Evolutionary conservation across 2,797 vertebrate genomes (phyloP), one percentile per base, ranked within the genome.

Genomic region (Rhinella marina): DNA sequence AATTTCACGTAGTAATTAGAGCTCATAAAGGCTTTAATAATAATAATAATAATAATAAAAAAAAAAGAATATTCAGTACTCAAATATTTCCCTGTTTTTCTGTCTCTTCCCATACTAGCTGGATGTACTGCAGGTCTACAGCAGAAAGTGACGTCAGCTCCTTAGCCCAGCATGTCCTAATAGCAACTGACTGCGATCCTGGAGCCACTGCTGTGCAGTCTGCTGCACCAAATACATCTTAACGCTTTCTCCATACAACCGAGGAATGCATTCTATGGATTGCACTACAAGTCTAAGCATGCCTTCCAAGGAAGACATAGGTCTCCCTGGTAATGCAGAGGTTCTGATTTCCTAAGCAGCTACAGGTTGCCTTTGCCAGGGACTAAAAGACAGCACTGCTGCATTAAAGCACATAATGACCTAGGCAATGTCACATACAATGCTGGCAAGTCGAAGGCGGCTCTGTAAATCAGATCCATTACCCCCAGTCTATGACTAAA

Each of bases 111-210:
- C 29, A 27, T 14, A 19, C 68, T 32, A 82, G 48, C 62, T 41
- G 14, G 21, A 2, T 48, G 27, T 76, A 77, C 68, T 76, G 87
- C 87, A 77, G 77, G 83, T 61, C 75, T 82, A 82, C 23, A 80
- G 87, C 75, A 88, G 50, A 73, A 25, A 61, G 48, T 89, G 84
- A 86, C 88, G 84, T 89, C 27, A 86, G 84, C 68, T 25, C 62
- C 41, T 25, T 41, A 76, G 83, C 66, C 79, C 87, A 82, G 68
- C 88, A 66, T 77, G 78, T 66, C 25, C 66, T n/a, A 27, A 81
- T 23, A 79, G 61, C 64, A 64, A 81, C 48, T 12, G 79, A 68
- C 52, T 70, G 68, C 59, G 72, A n/a, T 82, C 59, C 25, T 17
- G 29, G 50, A 70, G 79, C 79, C 72, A 54, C 59, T 72, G 48